phyloP scores from a whole-genome alignment of 2,888 invertebrate species.

The Pristionchus mayeri region DNA sequence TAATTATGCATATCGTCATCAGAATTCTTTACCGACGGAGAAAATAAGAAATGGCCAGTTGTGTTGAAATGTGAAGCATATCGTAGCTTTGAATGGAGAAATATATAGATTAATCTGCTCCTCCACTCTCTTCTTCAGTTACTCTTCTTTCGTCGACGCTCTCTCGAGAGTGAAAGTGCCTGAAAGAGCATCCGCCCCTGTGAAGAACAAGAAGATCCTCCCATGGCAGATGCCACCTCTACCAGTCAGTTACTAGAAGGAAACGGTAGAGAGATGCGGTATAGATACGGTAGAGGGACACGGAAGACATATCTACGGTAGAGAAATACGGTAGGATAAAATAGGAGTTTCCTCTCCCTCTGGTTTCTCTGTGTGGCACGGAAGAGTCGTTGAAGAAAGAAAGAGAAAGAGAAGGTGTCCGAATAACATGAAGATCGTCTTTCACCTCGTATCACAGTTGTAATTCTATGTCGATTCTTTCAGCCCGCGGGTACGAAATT shows the following conservation, averaged over 20 bases:
- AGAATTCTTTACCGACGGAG: background rate
- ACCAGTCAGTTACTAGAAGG: background rate
- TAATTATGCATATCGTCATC: background rate
- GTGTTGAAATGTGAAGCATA: background rate
- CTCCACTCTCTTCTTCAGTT: background rate
- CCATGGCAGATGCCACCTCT: constrained; percentile 28
- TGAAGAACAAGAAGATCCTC: constrained; percentile 30
- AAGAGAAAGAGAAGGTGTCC: too few relatives aligned
- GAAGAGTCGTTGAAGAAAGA: too few relatives aligned
- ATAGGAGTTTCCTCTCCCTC: background rate
- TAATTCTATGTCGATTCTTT: background rate
- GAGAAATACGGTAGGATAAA: too few relatives aligned
- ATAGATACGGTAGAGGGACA: too few relatives aligned
- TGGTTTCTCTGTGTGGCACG: too few relatives aligned
- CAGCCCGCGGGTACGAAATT: constrained; percentile 30
- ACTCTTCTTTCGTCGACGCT: background rate
- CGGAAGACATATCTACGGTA: too few relatives aligned
- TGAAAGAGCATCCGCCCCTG: background rate
- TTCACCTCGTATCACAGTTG: background rate
- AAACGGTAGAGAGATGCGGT: too few relatives aligned
- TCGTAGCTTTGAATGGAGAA: background rate
- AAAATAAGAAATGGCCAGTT: background rate
- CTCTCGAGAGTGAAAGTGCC: constrained; percentile 5
- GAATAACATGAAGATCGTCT: constrained; percentile 6
- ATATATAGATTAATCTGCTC: too few relatives aligned